Base-by-base conservation (phyloP, 2,113 vertebrate genomes). In the Xiphophorus couchianus region DNA sequence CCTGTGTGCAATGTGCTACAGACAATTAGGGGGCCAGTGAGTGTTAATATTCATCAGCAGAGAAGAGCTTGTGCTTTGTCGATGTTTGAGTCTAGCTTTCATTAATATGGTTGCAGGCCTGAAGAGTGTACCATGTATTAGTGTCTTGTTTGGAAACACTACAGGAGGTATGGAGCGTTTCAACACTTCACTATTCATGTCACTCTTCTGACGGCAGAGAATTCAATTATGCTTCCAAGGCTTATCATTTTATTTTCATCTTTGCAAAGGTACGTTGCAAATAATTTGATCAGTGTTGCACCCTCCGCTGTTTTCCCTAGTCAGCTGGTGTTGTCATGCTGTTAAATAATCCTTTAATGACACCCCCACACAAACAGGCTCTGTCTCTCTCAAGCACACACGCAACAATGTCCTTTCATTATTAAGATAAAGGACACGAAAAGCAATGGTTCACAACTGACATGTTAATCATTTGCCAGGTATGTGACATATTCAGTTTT, bases 51-150 rank as follows among this genome's bases (percentile, higher is more conserved):
- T 78, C 60, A 76, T 85, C 31, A 62, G 54, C 30, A 66, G 37
- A 74, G 48, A 80, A 65, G 30, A 61, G 72, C 77, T 86, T 83
- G 84, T 84, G 77, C 84, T 86, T 83, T 71, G 76, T 71, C 66
- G 71, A 84, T 27, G 7, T 54, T 64, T 48, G 48, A 77, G 39
- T 44, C 3, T 62, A 11, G 61, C 66, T 83, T 69, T 78, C n/a
- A 39, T 71, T 39, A 58, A 68, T n/a, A 61, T 76, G 44, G 66
- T 66, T 6, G 80, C 48, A 62, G 73, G 80, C 62, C 69, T 27
- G 61, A 74, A 74, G 5, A 27, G 65, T 27, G 60, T 42, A 14
- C 25, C 30, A 29, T 39, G 31, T 29, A 73, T 42, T 74, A n/a
- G 12, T 67, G 77, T 77, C 33, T 66, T 61, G 5, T 62, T 66